Base-by-base conservation (phyloP, 1,140 invertebrate genomes). In the Drosophila triauraria region DNA sequence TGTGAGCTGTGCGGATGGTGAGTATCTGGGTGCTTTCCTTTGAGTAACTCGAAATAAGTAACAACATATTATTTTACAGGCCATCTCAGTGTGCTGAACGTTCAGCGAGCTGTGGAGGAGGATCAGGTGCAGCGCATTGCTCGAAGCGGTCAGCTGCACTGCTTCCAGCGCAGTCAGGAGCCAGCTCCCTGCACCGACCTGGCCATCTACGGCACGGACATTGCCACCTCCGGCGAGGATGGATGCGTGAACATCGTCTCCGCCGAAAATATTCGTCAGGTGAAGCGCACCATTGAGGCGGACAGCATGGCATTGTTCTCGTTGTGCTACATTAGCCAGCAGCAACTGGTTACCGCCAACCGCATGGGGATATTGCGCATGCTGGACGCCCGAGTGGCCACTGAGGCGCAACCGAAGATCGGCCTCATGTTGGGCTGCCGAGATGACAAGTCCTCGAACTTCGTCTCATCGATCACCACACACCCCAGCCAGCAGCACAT, bases 401-500 rank as follows among this genome's bases (percentile, higher is more conserved):
- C 93, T 23, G 94, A 96, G 77, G 95, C 95, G 67, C 94, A 94
- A 61, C 94, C 95, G 5, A 92, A 94, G 4, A 94, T 94, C 40
- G 95, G 94, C 13, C 96, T 97, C 67, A 94, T 95, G 87, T 92
- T 96, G 10, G 95, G 95, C 13, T 94, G 94, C 4, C 95, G 96
- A 65, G 95, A 96, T 91, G 88, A 95, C 27, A 94, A 94, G 76
- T 93, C 92, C 72, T 91, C 95, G 84, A 94, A 94, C 35, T 95
- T 95, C 65, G 95, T 97, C 3, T 96, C 95, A 1, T 95, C 96
- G 91, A 93, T 98, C 27, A 94, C 95, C 1, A 95, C 96, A 65
- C 97, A 98, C 94, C 97, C 97, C 9, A 97, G 96, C 48, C 97
- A 98, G 91, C 95, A 95, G 9, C 97, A 98, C 82, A 95, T 98